Evolutionary conservation across 2,113 vertebrate species (phyloP).

Genomic region (Leuciscus idus): DNA sequence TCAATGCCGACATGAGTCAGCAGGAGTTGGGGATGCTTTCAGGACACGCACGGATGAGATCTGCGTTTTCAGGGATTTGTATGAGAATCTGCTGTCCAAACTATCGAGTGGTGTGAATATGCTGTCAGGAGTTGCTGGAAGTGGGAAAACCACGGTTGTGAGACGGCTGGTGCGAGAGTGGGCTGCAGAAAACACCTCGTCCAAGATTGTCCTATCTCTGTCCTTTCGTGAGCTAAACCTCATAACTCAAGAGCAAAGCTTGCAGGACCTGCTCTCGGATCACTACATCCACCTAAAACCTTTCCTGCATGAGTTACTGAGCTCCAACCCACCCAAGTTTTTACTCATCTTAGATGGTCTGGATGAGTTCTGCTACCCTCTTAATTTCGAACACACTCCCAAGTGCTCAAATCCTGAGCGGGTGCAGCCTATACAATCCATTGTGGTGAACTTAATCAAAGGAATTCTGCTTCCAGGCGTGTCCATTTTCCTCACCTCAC

Average conservation of each 20-base stretch:
- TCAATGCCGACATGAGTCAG: conserved; percentile 58
- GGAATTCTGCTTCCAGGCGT: conserved; percentile 60
- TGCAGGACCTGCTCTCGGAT: conserved; percentile 54
- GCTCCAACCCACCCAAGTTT: conserved; percentile 47
- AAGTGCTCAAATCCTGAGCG: conserved; percentile 64
- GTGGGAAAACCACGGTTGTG: conserved; percentile 66
- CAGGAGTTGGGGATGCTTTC: conserved; percentile 58
- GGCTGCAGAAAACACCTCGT: conserved; percentile 32
- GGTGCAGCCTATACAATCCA: conserved; percentile 42
- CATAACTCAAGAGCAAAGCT: conserved; percentile 54
- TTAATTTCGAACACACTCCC: conserved; percentile 61
- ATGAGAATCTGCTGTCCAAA: conserved; percentile 44
- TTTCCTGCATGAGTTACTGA: conserved; percentile 49
- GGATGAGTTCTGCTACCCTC: conserved; percentile 62
- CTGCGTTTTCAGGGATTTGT: conserved; percentile 55
- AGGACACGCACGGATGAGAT: conserved; percentile 26
- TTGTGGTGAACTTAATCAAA: conserved; percentile 65
- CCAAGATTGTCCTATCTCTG: conserved; percentile 58
- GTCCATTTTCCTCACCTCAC: conserved; percentile 61
- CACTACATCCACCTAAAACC: conserved; percentile 65
- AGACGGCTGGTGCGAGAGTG: conserved; percentile 57
- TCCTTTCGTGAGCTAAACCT: conserved; percentile 65
- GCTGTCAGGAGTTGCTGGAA: conserved; percentile 64
- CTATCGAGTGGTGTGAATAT: conserved; percentile 41
- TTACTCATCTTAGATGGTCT: conserved; percentile 65